phyloP scores from a whole-genome alignment of 2,797 vertebrate genomes.

The Falco concolor region DNA sequence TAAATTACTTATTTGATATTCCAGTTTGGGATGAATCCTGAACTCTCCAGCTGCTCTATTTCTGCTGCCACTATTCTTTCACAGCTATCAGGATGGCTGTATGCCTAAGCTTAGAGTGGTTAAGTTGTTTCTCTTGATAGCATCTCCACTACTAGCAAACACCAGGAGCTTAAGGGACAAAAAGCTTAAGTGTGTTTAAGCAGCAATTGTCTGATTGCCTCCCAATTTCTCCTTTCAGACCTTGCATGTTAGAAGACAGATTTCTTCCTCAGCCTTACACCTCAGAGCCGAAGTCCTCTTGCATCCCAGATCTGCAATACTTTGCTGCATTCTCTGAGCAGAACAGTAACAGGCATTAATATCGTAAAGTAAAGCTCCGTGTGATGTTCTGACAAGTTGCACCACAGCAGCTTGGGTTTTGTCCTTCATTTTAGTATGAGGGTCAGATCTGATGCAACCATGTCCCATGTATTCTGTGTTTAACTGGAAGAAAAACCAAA shows the following conservation, averaged over 20 bases:
- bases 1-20: not conserved
- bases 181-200: not conserved
- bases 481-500: not conserved
- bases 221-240: not conserved
- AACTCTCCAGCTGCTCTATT: not conserved
- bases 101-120: not conserved
- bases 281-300: not conserved
- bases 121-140: not conserved
- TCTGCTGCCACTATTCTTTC: not conserved
- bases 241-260: not conserved
- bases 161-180: not conserved
- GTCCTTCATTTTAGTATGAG: not conserved
- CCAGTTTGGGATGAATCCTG: not conserved
- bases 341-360: not conserved
- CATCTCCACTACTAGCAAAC: not conserved
- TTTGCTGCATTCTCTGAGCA: slow-evolving; percentile 12
- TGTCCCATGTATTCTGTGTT: not conserved
- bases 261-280: not conserved
- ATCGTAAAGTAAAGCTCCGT: not conserved
- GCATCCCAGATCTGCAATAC: not conserved
- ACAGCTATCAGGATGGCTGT: not conserved
- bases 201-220: not conserved
- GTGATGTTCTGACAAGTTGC: not conserved
- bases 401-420: not conserved
- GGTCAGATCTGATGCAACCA: not conserved